phyloP scores from a whole-genome alignment of 2,113 vertebrate species.

The Tamias sibiricus region DNA sequence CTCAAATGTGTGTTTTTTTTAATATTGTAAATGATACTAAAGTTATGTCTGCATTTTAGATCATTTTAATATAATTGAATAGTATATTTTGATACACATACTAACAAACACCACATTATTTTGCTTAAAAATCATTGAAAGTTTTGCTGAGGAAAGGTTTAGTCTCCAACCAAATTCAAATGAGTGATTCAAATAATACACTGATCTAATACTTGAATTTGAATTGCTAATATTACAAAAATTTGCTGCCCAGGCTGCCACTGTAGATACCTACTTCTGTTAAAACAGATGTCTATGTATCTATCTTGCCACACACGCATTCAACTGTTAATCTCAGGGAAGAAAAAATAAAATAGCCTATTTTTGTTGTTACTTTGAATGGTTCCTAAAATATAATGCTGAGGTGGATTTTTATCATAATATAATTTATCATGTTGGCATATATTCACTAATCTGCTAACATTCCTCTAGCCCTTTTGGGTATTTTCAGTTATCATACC shows the following conservation, averaged over 20 bases:
- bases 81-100: constrained; percentile 41
- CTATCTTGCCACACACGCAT: constrained; percentile 52
- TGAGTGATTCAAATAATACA: constrained; percentile 77
- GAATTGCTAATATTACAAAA: constrained; percentile 82
- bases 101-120: constrained; percentile 42
- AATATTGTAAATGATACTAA: constrained; percentile 67
- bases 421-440: neutral
- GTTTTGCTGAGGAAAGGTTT: constrained; percentile 69
- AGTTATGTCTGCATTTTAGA: constrained; percentile 55
- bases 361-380: neutral
- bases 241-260: constrained; percentile 57
- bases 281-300: constrained; percentile 78
- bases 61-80: constrained; percentile 15
- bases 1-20: neutral
- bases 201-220: constrained; percentile 76
- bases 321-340: constrained; percentile 58
- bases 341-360: neutral
- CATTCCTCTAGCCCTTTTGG: neutral
- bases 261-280: constrained; percentile 44
- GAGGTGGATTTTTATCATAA: constrained; percentile 37
- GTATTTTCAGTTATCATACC: neutral
- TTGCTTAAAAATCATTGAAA: constrained; percentile 69
- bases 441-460: neutral
- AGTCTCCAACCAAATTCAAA: constrained; percentile 51
- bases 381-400: constrained; percentile 13